A percentile compares a stretch with the other conserved stretches of the same genome.
Conservation (phyloP, 2,797 vertebrate species). For the Falco novaeseelandiae region DNA sequence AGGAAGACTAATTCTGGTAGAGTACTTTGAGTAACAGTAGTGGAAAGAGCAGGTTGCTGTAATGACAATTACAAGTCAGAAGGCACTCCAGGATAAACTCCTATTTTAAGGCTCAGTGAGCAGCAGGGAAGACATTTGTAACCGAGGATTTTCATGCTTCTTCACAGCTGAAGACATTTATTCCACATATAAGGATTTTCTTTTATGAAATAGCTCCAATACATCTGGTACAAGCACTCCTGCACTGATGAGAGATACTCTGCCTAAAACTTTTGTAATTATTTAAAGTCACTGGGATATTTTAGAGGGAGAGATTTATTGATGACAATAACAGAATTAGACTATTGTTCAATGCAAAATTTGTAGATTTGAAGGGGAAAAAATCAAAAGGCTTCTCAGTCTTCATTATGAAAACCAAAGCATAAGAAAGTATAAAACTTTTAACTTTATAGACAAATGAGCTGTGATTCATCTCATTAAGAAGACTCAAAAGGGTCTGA, state of each 20-base stretch:
- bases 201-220: background rate
- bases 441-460: background rate
- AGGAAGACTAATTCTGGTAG: background rate
- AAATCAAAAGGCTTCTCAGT: background rate
- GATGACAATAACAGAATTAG: background rate
- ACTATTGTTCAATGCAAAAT: background rate
- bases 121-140: background rate
- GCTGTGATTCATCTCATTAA: background rate
- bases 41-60: background rate
- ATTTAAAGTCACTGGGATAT: background rate
- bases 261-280: background rate
- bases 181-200: background rate
- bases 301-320: background rate
- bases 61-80: background rate
- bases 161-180: background rate
- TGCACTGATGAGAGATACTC: background rate
- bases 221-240: background rate
- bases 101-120: background rate
- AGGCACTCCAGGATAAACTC: background rate
- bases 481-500: background rate
- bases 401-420: background rate
- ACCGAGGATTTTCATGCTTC: background rate
- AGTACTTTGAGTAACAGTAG: background rate
- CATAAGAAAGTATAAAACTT: background rate
- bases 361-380: background rate